Evolutionary conservation across 37 sponge, comb jelly and placozoan genomes (phyloP).

Genomic region (Oscarella lobularis): DNA sequence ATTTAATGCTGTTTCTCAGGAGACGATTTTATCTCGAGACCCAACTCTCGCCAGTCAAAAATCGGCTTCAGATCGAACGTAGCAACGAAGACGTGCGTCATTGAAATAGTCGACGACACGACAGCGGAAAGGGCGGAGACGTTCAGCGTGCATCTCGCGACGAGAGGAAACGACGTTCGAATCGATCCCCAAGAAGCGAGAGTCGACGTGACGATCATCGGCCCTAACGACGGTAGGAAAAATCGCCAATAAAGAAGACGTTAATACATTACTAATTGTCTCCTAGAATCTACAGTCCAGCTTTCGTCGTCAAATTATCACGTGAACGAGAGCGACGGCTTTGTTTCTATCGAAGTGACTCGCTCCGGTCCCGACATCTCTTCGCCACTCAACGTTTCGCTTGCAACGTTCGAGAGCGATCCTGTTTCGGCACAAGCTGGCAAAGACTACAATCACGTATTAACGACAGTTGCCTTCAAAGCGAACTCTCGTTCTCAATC

Average conservation of each 20-base stretch:
- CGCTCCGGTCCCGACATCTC: not conserved
- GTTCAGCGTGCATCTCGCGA: not conserved
- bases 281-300: constrained; percentile 1
- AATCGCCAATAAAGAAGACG: no score
- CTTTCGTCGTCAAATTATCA: not conserved
- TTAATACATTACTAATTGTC: not conserved
- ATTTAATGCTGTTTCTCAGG: no score
- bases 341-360: not conserved
- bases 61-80: not conserved
- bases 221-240: not conserved
- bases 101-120: not conserved
- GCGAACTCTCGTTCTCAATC: not conserved
- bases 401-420: not conserved
- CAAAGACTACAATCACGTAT: not conserved
- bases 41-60: not conserved
- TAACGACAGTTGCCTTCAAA: not conserved
- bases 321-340: not conserved
- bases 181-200: not conserved
- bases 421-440: not conserved
- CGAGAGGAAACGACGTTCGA: not conserved
- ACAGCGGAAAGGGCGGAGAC: not conserved
- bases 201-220: not conserved
- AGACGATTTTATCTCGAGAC: not conserved
- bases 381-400: not conserved
- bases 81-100: not conserved